Conservation (phyloP, 1,140 invertebrate species). For the Hermetia illucens region DNA sequence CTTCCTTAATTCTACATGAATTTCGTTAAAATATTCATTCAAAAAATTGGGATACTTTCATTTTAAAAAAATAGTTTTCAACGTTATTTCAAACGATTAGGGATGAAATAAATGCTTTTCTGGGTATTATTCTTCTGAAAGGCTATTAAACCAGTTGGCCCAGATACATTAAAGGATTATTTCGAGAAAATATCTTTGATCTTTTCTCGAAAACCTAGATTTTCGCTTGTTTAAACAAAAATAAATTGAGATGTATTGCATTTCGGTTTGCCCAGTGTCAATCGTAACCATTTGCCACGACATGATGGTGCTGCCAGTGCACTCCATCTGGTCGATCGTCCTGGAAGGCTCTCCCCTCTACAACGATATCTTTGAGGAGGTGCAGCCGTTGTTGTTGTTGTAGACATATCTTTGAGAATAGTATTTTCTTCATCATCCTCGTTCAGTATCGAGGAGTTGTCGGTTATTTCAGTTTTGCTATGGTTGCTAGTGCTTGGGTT, state of each 20-base stretch:
- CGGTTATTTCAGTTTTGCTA: constrained; percentile 5
- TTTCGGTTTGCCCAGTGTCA: constrained; percentile 40
- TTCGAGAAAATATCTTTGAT: too few relatives aligned
- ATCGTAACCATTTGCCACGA: constrained; percentile 69
- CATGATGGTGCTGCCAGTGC: constrained; percentile 62
- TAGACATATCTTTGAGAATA: constrained; percentile 8
- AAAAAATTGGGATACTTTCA: too few relatives aligned
- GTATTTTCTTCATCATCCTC: constrained; percentile 11
- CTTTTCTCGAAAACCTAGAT: too few relatives aligned
- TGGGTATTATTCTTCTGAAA: too few relatives aligned
- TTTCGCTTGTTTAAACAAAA: constrained; percentile 54
- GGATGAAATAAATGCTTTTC: too few relatives aligned
- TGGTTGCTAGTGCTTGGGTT: neutral
- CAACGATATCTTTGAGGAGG: constrained; percentile 55
- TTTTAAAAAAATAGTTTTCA: too few relatives aligned
- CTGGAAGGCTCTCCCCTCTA: constrained; percentile 58
- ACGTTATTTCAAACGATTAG: too few relatives aligned
- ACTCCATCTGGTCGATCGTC: constrained; percentile 57
- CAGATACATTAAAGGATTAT: too few relatives aligned
- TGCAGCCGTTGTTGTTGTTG: constrained; percentile 11
- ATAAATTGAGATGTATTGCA: constrained; percentile 47
- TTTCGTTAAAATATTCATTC: too few relatives aligned
- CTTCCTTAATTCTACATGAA: too few relatives aligned
- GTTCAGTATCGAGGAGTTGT: constrained; percentile 8
- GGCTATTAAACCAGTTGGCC: too few relatives aligned